Evolutionary conservation across 2,888 invertebrate species (phyloP), one percentile per base, ranked within the genome.

Genomic region (Sarcophaga carnaria): DNA sequence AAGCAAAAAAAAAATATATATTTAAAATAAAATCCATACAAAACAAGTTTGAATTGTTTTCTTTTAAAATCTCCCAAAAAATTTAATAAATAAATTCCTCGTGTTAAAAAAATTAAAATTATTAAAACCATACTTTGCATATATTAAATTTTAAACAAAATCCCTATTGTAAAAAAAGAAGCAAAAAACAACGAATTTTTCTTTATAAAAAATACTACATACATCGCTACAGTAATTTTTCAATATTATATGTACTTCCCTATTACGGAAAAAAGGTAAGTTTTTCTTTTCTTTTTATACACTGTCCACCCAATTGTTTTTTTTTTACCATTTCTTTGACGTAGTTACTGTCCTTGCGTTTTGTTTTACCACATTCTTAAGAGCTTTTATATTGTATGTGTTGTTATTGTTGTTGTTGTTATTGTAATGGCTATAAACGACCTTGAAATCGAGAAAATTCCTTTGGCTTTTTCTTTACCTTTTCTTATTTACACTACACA

Each of bases 391-490:
- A 25, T 59, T 14, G 49, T 74, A 37, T 54, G 49, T 60, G 49
- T 76, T 60, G 27, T 67, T 47, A 4, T 27, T 49, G 22, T 71
- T 63, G 37, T 79, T 66, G 54, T 75, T 62, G 76, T 77, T 45
- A 60, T 78, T 70, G 71, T 83, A 54, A 60, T 74, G 82, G 85
- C 87, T 77, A 87, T 81, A 80, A 87, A 89, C 87, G 89, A 88
- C 89, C 88, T 89, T 88, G 88, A 86, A 87, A 80, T 88, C 78
- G 72, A 83, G 86, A 88, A 86, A 80, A 80, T 87, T 84, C 83
- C 86, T 87, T 84, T 66, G 76, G 63, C 22, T 79, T 69, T 82
- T 71, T 63, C 59, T 77, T 67, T n/a, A 62, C 67, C 12, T 60
- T 37, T 17, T 69, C 22, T 49, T 77, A 54, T 70, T n/a, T 85